Evolutionary conservation across 2,113 vertebrate species (phyloP), one percentile per base, ranked within the genome.

Genomic region (Macaca mulatta): DNA sequence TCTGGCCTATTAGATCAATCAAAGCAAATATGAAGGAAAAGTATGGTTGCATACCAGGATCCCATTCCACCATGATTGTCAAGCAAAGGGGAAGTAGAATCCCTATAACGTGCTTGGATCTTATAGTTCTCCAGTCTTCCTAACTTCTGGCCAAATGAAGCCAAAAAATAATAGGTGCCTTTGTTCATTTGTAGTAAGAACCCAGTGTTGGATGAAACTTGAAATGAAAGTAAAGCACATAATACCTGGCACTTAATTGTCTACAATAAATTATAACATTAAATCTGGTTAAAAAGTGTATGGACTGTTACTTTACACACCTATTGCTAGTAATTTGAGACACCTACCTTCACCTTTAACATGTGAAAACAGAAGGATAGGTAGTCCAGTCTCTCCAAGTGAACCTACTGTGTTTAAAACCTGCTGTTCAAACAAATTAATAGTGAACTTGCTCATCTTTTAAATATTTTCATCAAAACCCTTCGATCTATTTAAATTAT

Each of bases 201-300:
- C 35, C 11, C 32, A 83, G 7, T 88, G 50, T 94, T 96, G 74
- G 55, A 61, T 78, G n/a, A 97, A 95, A 87, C 93, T 83, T 84
- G 69, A 87, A 32, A 22, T 80, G 17, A 77, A 45, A 90, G n/a
- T 45, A 88, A 84, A 82, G 9, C 30, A 83, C 12, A 3, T 69
- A 16, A 30, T 61, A 88, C 48, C 67, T 93, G 67, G 20, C 5
- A 70, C 43, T 43, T 85, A 90, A 85, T 50, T 77, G 2, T 88
- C 81, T 45, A 43, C 23, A 83, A 35, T 86, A 72, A 94, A 48
- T 82, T 95, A n/a, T 8, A 70, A 89, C 27, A 61, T 91, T 93
- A 80, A 59, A 64, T 94, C 43, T 93, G 38, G 38, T 75, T 89
- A 85, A 78, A 94, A 87, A 78, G 50, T 74, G 69, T 87, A 43